Evolutionary conservation across 2,797 vertebrate genomes (phyloP).

Genomic region (Lithobates sylvaticus): DNA sequence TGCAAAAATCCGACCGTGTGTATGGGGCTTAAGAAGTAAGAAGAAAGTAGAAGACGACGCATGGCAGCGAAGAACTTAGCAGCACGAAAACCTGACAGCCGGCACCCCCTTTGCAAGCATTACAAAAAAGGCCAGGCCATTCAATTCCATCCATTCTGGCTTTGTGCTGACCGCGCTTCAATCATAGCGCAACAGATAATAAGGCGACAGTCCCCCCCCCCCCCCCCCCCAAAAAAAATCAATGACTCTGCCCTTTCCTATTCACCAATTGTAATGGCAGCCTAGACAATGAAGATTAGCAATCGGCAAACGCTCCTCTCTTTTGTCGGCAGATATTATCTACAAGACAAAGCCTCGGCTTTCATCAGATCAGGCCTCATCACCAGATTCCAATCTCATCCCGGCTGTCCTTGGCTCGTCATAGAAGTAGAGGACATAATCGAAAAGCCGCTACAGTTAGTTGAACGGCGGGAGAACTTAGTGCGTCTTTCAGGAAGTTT

Average conservation of each 20-base stretch:
- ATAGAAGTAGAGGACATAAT: conserved; percentile 47
- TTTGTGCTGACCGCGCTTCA: conserved; percentile 63
- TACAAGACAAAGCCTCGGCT: conserved; percentile 71
- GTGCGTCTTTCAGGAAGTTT: conserved; percentile 76
- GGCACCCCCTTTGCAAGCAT: neutral
- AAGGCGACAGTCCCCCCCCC: conserved; percentile 42
- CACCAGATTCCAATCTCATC: conserved; percentile 77
- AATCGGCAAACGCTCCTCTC: conserved; percentile 62
- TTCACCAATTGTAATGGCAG: conserved; percentile 66
- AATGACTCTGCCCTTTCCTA: conserved; percentile 61
- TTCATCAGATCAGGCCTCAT: conserved; percentile 67
- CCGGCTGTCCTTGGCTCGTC: conserved; percentile 74
- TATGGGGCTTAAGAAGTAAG: too few species aligned
- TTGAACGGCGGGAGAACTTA: conserved; percentile 69
- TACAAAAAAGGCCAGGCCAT: neutral
- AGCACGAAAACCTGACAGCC: neutral
- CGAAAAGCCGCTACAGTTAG: neutral
- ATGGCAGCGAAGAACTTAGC: too few species aligned
- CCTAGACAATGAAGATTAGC: conserved; percentile 69
- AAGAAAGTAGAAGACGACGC: too few species aligned
- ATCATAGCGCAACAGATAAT: conserved; percentile 63
- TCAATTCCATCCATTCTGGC: conserved; percentile 17
- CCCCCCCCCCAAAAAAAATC: conserved; percentile 61
- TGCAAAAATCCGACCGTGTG: too few species aligned
- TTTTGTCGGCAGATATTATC: conserved; percentile 70